These are phyloP conservation scores for Pogona vitticeps DNA, from an alignment of 2,113 vertebrate genomes.

Conservation along the genomic window DNA sequence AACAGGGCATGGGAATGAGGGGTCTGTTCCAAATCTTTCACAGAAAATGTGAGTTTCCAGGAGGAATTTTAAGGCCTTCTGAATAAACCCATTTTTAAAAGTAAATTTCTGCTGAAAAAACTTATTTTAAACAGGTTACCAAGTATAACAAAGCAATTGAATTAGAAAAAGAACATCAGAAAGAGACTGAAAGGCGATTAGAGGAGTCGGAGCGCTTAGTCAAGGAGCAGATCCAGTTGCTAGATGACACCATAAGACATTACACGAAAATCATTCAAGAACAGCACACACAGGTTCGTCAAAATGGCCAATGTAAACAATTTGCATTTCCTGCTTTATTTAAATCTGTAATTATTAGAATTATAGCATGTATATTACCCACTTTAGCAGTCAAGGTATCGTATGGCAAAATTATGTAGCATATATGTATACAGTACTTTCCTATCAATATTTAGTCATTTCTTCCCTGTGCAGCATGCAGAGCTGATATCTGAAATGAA, in stretches of 20 bases:
- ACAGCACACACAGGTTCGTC: constrained; percentile 48
- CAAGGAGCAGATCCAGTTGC: constrained; percentile 23
- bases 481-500: constrained; percentile 32
- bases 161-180: constrained; percentile 33
- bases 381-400: not conserved
- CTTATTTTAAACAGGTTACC: constrained; percentile 13
- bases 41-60: not conserved
- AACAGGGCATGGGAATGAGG: too few relatives aligned
- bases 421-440: not conserved
- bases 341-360: not conserved
- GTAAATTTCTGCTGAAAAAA: not conserved
- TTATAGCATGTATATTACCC: not conserved
- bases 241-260: constrained; percentile 27
- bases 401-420: not conserved
- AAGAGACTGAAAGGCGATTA: constrained; percentile 21
- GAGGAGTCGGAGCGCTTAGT: constrained; percentile 31
- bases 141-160: constrained; percentile 37
- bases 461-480: constrained; percentile 41
- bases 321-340: not conserved
- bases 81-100: not conserved
- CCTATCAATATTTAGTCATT: not conserved
- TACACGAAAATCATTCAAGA: constrained; percentile 46
- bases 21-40: not conserved
- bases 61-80: not conserved
- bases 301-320: not conserved